Evolutionary conservation across 23 tunicate species (phyloP), one percentile per base, ranked within the genome.

Genomic region (Ascidia mentula): DNA sequence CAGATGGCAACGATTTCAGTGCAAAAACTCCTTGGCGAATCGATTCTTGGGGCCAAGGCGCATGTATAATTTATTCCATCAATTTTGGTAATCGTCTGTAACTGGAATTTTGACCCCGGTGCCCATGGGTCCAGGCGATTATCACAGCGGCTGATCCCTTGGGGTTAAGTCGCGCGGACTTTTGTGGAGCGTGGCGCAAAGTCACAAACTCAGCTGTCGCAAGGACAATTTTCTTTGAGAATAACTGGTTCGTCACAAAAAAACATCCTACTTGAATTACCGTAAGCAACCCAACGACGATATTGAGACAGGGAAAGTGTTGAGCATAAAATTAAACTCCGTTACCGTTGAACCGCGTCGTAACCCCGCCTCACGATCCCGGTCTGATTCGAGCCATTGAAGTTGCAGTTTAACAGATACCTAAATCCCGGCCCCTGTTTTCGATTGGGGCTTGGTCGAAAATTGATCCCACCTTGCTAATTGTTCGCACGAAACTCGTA

Each of bases 1-100:
- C 65, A 53, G 65, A 53, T 53, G 65, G 65, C 65, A 53, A 28
- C 65, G 65, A 53, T 53, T 53, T 26, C 65, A 53, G 65, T 53
- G 65, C 65, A 9, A 53, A 53, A 53, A 53, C 65, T 53, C 65
- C 65, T 53, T 28, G 65, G 24, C 65, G 65, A 53, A 53, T 53
- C 65, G 65, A 53, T 53, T 53, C 24, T n/a, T n/a, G 22, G 65
- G 13, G 24, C 65, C 22, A 28, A 28, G 24, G 65, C 65, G 65
- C 65, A 53, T 53, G 28, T 28, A 53, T 53, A 53, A 53, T 53
- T 53, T 53, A 53, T 53, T 53, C 65, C 65, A 53, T 53, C 65
- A 53, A 53, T 53, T 53, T 53, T 28, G 28, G 65, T 53, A 53
- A 53, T 53, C 65, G 65, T 28, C 65, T 53, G 65, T 53, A 53